Base-by-base conservation (phyloP, 2,888 invertebrate genomes). In the Pheosia tremula region DNA sequence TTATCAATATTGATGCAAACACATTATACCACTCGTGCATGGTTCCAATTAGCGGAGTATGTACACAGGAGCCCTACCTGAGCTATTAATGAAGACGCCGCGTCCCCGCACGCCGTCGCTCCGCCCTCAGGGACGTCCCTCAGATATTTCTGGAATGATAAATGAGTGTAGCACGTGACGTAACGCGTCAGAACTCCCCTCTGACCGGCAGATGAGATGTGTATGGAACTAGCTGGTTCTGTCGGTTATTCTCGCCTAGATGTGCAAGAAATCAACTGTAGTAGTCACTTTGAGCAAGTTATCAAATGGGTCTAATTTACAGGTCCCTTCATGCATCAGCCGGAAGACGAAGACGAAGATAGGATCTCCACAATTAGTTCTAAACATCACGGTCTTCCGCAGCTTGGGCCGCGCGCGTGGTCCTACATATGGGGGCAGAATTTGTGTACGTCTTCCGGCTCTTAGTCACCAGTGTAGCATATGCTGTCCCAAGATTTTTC, bases 101-200 rank as follows among this genome's bases (percentile, higher is more conserved):
- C 53, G 37, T 37, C 53, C 53, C 11, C 52, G 73, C 66, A 74
- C 77, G 77, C 73, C 77, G 76, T 62, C 68, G 71, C 74, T 75
- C 76, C 79, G 79, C 74, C 77, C 67, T 66, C 56, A 13, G 74
- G 68, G 74, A 73, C 75, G 77, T 80, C 82, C 80, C 80, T 81
- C 68, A 76, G 80, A 83, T 83, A 83, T 84, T 81, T 83, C 80
- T 80, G 71, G 82, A 81, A 86, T 87, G 87, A 87, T 87, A 85
- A 87, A 88, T 86, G 86, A 82, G 79, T 75, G 73, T 74, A 64
- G 75, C 71, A 85, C 85, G 86, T 87, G 85, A 83, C 76, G 83
- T 83, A 81, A 85, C 72, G 82, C 74, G 68, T 69, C 67, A 66
- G 66, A 67, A 77, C 76, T 82, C 81, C 80, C 81, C 55, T 62